Evolutionary conservation across 1,140 invertebrate genomes (phyloP).

Genomic region (Coelopa frigida): DNA sequence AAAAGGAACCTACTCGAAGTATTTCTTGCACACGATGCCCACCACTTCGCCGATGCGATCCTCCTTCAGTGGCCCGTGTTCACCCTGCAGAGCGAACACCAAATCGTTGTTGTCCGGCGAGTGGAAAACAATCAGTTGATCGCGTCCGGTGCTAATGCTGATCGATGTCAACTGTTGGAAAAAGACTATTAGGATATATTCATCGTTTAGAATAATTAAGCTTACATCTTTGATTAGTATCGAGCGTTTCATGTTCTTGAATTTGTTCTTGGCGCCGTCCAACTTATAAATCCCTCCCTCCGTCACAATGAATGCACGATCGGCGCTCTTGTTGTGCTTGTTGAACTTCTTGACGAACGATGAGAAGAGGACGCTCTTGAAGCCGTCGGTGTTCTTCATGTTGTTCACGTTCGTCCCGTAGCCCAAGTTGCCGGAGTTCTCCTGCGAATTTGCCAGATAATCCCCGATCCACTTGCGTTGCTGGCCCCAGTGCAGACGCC

Average conservation of each 20-base stretch:
- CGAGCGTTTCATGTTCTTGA: constrained; percentile 79
- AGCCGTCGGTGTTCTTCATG: constrained; percentile 61
- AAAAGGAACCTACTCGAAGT: constrained; percentile 58
- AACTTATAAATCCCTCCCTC: constrained; percentile 85
- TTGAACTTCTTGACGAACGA: constrained; percentile 59
- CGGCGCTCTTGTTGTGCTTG: constrained; percentile 77
- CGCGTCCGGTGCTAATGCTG: constrained; percentile 71
- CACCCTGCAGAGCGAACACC: constrained; percentile 60
- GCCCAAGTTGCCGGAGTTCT: constrained; percentile 67
- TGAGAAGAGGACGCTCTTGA: constrained; percentile 59
- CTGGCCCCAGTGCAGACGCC: constrained; percentile 76
- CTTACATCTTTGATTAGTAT: constrained; percentile 71
- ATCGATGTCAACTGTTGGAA: constrained; percentile 64
- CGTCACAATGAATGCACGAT: constrained; percentile 82
- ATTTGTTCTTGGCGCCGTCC: constrained; percentile 69
- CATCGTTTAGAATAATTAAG: not conserved
- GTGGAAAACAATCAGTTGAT: constrained; percentile 87
- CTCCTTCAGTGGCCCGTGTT: constrained; percentile 46
- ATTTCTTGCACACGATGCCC: constrained; percentile 69
- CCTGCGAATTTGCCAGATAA: constrained; percentile 69
- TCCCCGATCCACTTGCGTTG: constrained; percentile 84
- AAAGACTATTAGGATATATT: not conserved
- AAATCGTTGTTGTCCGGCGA: constrained; percentile 86
- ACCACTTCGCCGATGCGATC: constrained; percentile 83
- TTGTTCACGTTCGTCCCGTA: constrained; percentile 64